Evolutionary conservation across 2,797 vertebrate species (phyloP), one percentile per base, ranked within the genome.

Genomic region (Chloroceryle amazona): DNA sequence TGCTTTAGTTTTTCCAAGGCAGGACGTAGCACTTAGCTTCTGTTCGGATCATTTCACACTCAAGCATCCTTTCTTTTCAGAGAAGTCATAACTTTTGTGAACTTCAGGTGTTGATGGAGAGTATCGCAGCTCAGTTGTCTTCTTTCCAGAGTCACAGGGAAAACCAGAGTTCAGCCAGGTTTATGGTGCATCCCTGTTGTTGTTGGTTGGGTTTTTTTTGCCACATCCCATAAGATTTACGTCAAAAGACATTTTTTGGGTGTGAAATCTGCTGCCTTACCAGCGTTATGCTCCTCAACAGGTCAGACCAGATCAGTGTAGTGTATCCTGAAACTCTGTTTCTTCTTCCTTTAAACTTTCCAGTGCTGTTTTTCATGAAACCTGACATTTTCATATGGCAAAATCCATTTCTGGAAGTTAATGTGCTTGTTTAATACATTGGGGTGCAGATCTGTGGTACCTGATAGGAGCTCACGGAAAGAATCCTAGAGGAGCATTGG

Each of bases 371-470:
- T 28, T n/a, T 74, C 9, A 1, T 9, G n/a, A 37, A 44, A 35
- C 29, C 67, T 85, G 86, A 5, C 52, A 16, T 12, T 39, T 37
- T 22, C 22, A 11, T 42, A 55, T 25, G 71, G 61, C 6, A 41
- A 62, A 54, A 6, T n/a, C 66, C 23, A 1, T 5, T 25, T 29
- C 78, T 60, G 83, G 51, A 3, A 33, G 33, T 5, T 60, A 37
- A 71, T 55, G 14, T 0, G 0, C 60, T 20, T 29, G n/a, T 16
- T 67, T 13, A 4, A 2, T 28, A 17, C 5, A 1, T 9, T 8
- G 18, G 67, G 58, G 52, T 21, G 28, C 1, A 14, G 35, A 7
- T 81, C 75, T 68, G 13, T 78, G 90, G 17, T 61, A 39, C 11
- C 90, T 47, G 88, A 37, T 46, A 9, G 0, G 1, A n/a, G 61